Conservation (phyloP, 2,113 vertebrate species). For the Pelecanoides urinatrix region DNA sequence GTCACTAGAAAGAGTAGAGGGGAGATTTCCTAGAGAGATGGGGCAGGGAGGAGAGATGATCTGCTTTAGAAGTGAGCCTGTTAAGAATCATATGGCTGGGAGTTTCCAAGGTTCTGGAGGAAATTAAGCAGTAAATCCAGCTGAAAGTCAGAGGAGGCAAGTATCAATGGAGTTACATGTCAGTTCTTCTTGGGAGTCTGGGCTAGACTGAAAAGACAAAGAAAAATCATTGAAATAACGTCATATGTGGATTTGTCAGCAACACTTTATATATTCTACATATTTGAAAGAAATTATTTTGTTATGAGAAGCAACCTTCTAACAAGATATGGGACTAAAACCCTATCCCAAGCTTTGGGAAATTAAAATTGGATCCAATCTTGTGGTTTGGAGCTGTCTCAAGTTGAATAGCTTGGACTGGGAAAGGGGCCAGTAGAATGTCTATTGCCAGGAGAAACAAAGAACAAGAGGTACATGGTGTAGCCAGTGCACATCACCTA, state of each 20-base stretch:
- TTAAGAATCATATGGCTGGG: background rate
- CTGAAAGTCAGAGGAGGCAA: background rate
- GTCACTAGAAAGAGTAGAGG: background rate
- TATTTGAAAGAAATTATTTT: background rate
- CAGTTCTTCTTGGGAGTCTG: background rate
- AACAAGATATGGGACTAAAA: background rate
- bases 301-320: background rate
- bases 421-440: background rate
- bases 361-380: background rate
- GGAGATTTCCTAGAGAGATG: background rate
- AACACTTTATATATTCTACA: background rate
- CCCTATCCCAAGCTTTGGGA: background rate
- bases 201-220: background rate
- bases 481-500: background rate
- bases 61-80: background rate
- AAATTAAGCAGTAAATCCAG: background rate
- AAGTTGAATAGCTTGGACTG: background rate
- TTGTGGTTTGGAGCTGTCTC: slow-evolving; percentile 6
- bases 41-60: background rate
- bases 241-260: background rate
- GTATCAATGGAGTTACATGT: background rate
- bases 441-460: slow-evolving; percentile 12
- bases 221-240: background rate
- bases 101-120: background rate
- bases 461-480: background rate